Conservation (phyloP, 2,797 vertebrate species). For the Potorous gilbertii region DNA sequence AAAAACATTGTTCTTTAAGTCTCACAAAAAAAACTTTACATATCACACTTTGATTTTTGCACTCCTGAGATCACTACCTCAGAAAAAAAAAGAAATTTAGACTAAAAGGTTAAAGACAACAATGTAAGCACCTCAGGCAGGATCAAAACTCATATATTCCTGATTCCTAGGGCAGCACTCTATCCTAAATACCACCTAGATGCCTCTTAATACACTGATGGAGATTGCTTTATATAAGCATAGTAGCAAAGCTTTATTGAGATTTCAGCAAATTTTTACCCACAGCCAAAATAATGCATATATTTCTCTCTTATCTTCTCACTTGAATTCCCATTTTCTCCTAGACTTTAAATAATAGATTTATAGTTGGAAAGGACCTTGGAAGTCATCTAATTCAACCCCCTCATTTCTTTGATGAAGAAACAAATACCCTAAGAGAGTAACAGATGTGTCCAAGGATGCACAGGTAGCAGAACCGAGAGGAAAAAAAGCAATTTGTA, state of each 20-base stretch:
- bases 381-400: neutral
- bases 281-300: neutral
- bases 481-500: neutral
- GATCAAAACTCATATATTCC: neutral
- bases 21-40: neutral
- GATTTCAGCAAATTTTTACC: neutral
- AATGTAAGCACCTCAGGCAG: neutral
- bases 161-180: neutral
- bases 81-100: neutral
- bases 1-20: neutral
- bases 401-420: neutral
- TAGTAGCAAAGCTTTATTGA: neutral
- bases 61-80: neutral
- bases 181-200: neutral
- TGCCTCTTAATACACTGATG: neutral
- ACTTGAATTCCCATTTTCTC: neutral
- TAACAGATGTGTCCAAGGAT: neutral
- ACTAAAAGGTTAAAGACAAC: neutral
- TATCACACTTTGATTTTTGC: neutral
- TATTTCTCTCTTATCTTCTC: neutral
- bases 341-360: neutral
- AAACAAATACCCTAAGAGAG: neutral
- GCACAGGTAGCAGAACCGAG: neutral
- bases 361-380: neutral
- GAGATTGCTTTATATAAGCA: neutral